These are phyloP conservation scores for Heterocephalus glaber DNA, from an alignment of 2,113 vertebrate genomes.

Conservation along the genomic window DNA sequence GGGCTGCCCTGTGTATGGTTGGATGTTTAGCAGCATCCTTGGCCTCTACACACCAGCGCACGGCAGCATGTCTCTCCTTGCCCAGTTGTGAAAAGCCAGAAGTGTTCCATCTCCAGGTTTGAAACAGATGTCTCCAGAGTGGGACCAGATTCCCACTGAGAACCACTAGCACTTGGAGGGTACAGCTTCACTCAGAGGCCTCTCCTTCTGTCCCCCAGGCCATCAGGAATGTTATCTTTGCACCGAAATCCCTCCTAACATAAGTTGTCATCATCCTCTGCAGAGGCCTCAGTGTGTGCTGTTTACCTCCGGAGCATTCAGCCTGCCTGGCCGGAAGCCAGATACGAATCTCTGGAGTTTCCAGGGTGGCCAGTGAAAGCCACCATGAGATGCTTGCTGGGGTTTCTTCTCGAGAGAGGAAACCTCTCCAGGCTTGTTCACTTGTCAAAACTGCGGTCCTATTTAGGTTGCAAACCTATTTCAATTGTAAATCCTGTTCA, in stretches of 20 bases:
- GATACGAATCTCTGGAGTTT: neutral
- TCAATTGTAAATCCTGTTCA: constrained; percentile 73
- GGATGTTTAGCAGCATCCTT: neutral
- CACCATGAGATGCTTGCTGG: neutral
- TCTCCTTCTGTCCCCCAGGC: neutral
- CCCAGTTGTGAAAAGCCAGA: neutral
- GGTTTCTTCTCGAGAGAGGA: neutral
- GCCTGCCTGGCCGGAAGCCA: neutral
- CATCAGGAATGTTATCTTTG: neutral
- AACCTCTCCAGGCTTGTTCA: neutral
- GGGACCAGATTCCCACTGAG: neutral
- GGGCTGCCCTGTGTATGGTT: neutral
- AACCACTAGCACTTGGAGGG: neutral
- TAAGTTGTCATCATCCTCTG: neutral
- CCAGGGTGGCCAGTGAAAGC: neutral
- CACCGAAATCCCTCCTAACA: neutral
- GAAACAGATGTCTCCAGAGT: neutral
- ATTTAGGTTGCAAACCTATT: constrained; percentile 67
- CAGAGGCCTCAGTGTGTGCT: neutral
- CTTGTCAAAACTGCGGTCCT: constrained; percentile 54
- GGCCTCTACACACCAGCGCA: neutral
- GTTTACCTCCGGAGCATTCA: neutral
- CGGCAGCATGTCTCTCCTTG: neutral
- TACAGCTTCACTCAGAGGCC: neutral
- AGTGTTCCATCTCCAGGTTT: neutral